These are phyloP conservation scores for Halocynthia roretzi DNA, from an alignment of 23 tunicate species.

Conservation along the genomic window DNA sequence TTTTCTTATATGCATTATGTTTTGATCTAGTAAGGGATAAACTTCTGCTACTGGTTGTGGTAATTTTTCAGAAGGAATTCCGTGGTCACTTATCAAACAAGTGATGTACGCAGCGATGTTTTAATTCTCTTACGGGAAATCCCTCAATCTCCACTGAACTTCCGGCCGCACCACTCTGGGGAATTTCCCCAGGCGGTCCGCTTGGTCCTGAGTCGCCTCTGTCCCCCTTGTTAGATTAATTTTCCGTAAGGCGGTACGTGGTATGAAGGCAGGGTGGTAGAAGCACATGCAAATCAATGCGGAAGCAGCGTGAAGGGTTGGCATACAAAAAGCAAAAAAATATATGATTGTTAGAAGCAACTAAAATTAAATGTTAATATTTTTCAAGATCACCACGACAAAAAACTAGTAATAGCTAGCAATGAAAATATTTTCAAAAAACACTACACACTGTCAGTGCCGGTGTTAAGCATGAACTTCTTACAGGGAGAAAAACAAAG, in stretches of 20 bases:
- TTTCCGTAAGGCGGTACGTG: background rate
- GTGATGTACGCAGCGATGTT: too few relatives aligned
- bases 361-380: too few relatives aligned
- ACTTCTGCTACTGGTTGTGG: too few relatives aligned
- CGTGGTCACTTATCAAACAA: too few relatives aligned
- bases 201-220: constrained; percentile 13
- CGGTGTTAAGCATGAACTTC: too few relatives aligned
- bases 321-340: background rate
- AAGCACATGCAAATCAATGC: constrained; percentile 9
- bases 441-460: constrained; percentile 1
- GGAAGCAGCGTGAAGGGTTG: background rate
- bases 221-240: constrained; percentile 1
- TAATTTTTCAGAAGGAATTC: too few relatives aligned
- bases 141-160: background rate
- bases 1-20: too few relatives aligned
- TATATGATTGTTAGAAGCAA: too few relatives aligned
- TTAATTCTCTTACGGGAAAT: background rate
- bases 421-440: background rate
- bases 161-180: constrained; percentile 6
- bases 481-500: too few relatives aligned
- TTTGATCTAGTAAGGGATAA: too few relatives aligned
- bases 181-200: background rate
- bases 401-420: too few relatives aligned
- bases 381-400: too few relatives aligned
- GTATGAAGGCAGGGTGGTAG: background rate